phyloP scores from a whole-genome alignment of 2,113 vertebrate genomes.

The Protobothrops mucrosquamatus region DNA sequence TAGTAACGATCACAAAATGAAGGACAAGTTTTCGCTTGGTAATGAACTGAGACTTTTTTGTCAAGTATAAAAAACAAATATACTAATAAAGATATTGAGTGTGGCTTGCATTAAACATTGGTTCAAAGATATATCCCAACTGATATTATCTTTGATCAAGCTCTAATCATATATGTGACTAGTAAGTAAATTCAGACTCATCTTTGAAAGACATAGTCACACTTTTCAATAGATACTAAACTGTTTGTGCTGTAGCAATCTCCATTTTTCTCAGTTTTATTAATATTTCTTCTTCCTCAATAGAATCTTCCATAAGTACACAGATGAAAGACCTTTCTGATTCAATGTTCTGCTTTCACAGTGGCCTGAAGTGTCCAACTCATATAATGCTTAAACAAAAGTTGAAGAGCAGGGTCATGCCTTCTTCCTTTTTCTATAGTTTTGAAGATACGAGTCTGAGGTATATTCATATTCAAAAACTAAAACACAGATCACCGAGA shows the following conservation, averaged over 20 bases:
- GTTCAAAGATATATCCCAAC: background rate
- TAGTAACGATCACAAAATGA: background rate
- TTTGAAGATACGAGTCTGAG: too few species aligned
- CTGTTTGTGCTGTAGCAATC: background rate
- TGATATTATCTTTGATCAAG: background rate
- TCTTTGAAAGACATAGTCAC: background rate
- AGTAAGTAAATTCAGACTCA: background rate
- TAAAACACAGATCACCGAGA: too few species aligned
- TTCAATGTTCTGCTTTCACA: background rate
- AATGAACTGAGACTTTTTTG: background rate
- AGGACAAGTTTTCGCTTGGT: slow-evolving; percentile 16
- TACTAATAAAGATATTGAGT: background rate
- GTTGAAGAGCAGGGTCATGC: background rate
- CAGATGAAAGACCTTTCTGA: background rate
- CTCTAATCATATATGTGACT: background rate
- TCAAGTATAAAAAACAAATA: background rate
- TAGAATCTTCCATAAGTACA: background rate
- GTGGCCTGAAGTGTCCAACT: background rate
- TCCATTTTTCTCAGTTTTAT: background rate
- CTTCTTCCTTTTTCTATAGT: background rate
- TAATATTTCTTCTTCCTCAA: background rate
- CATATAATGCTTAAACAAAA: background rate
- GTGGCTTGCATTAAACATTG: background rate
- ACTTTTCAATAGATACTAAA: background rate
- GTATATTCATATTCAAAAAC: too few species aligned